A percentile compares a stretch with the other conserved stretches of the same genome.
phyloP scores from a whole-genome alignment of 2,113 vertebrate genomes.

The Paraplagusia blochii region DNA sequence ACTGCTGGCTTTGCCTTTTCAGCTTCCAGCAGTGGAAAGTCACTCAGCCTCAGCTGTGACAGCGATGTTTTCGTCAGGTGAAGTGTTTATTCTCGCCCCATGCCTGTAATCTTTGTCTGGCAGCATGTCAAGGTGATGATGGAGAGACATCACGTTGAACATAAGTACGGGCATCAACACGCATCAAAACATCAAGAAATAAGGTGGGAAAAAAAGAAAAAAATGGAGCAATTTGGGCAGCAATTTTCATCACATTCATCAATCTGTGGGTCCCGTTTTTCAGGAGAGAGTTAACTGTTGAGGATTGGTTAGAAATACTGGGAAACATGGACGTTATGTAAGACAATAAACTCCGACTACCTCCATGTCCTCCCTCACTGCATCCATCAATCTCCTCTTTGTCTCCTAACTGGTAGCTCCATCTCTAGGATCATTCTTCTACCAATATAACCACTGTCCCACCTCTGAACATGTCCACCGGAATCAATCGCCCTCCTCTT shows the following conservation, averaged over 20 bases:
- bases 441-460: too few species aligned
- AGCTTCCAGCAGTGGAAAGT: conserved; percentile 28
- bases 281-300: too few species aligned
- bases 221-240: conserved; percentile 14
- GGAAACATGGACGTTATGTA: too few species aligned
- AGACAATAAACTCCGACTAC: too few species aligned
- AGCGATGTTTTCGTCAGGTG: conserved; percentile 57
- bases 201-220: conserved; percentile 21
- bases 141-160: conserved; percentile 46
- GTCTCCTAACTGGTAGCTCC: too few species aligned
- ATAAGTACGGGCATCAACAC: conserved; percentile 19
- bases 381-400: too few species aligned
- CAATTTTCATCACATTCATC: conserved; percentile 37
- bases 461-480: too few species aligned
- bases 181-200: conserved; percentile 36
- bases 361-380: too few species aligned
- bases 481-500: too few species aligned
- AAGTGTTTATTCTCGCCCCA: conserved; percentile 52
- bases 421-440: too few species aligned
- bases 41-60: too few species aligned
- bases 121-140: conserved; percentile 48
- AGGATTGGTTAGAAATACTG: too few species aligned
- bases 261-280: not conserved
- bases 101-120: conserved; percentile 60
- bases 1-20: conserved; percentile 31